Evolutionary conservation across 2,113 vertebrate species (phyloP).

Genomic region (Tympanuchus pallidicinctus): DNA sequence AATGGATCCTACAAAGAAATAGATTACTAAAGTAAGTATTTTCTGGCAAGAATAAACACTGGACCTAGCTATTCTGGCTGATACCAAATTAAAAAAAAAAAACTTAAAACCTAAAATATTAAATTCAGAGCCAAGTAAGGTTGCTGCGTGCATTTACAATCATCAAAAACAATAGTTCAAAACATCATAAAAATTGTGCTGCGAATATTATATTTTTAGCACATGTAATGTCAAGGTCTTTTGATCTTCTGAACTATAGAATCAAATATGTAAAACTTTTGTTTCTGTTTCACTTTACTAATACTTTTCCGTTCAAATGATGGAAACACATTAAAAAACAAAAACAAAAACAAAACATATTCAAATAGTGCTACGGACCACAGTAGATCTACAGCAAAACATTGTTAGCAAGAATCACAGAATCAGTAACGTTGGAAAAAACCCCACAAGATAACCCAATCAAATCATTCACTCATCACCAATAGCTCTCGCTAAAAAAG

Average conservation of each 20-base stretch:
- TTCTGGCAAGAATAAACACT: not conserved
- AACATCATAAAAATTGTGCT: not conserved
- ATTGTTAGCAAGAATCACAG: not conserved
- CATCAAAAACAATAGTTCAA: not conserved
- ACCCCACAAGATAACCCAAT: too few species aligned
- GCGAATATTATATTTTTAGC: not conserved
- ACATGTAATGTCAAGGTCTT: not conserved
- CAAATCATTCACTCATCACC: too few species aligned
- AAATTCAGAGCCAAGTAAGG: not conserved
- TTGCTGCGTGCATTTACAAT: not conserved
- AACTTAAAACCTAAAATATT: not conserved
- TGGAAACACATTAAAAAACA: not conserved
- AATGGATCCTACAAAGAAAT: slow-evolving; percentile 90
- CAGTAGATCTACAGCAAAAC: not conserved
- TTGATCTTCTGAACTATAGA: not conserved
- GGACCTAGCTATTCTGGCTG: not conserved
- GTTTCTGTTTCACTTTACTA: not conserved
- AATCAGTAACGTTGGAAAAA: too few species aligned
- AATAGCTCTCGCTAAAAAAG: too few species aligned
- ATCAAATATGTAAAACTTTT: not conserved
- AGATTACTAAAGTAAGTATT: not conserved
- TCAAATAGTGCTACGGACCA: not conserved
- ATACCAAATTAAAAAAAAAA: not conserved
- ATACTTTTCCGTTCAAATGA: not conserved
- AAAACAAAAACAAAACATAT: not conserved